Evolutionary conservation across 2,888 invertebrate species (phyloP).

Genomic region (Drosophila seclusa): DNA sequence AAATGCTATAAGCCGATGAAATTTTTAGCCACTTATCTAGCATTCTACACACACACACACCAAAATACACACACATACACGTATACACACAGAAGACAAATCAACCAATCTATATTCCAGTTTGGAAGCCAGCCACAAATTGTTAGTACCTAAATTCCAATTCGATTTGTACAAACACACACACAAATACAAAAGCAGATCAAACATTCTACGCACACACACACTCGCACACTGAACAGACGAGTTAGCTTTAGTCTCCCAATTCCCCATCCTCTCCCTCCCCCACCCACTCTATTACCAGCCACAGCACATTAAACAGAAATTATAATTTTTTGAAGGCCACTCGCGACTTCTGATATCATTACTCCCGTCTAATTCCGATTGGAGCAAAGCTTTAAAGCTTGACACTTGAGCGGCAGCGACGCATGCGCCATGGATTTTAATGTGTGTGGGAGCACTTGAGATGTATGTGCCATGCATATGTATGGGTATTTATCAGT

Average conservation of each 20-base stretch:
- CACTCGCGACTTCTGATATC: slow-evolving; percentile 62
- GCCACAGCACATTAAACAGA: slow-evolving; percentile 63
- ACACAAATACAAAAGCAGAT: slow-evolving; percentile 14
- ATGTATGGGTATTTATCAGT: slow-evolving; percentile 3
- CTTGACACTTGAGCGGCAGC: slow-evolving; percentile 4
- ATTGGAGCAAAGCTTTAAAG: slow-evolving; percentile 53
- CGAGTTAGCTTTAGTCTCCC: slow-evolving; percentile 42
- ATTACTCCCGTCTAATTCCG: slow-evolving; percentile 71
- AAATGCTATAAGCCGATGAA: slow-evolving; percentile 6
- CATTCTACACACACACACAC: slow-evolving; percentile 30
- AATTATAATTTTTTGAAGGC: slow-evolving; percentile 80
- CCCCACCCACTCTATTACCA: slow-evolving; percentile 5
- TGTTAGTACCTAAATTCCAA: slow-evolving; percentile 71
- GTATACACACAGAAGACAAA: slow-evolving; percentile 5
- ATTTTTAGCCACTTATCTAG: slow-evolving; percentile 18
- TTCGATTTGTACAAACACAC: slow-evolving; percentile 46
- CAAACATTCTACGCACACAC: slow-evolving; percentile 7
- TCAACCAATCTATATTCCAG: slow-evolving; percentile 56
- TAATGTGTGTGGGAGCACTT: not conserved
- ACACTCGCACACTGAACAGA: slow-evolving; percentile 37
- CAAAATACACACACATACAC: not conserved
- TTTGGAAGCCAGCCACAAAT: slow-evolving; percentile 62
- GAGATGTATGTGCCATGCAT: not conserved
- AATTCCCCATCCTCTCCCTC: not conserved
- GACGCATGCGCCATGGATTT: slow-evolving; percentile 35